A percentile compares a stretch with the other conserved stretches of the same genome.
Conservation (phyloP, 2,888 invertebrate species). For the Phragmatobia fuliginosa region DNA sequence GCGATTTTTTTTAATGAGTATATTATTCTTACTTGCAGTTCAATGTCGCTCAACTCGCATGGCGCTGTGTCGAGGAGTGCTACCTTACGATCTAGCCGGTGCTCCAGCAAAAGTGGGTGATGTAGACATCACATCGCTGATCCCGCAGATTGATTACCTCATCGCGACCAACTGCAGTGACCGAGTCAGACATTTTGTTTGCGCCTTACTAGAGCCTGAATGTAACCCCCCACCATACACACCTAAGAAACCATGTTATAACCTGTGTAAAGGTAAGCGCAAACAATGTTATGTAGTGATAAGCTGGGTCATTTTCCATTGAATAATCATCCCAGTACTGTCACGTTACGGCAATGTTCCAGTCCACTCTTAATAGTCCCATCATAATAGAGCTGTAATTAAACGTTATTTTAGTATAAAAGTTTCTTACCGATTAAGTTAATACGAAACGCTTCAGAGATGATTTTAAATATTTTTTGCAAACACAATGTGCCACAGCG, state of each 20-base stretch:
- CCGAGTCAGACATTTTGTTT: constrained; percentile 87
- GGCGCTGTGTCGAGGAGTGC: constrained; percentile 87
- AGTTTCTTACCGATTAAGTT: no score
- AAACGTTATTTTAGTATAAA: no score
- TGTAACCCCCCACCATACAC: constrained; percentile 87
- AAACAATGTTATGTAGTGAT: no score
- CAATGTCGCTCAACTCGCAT: constrained; percentile 85
- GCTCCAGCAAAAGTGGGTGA: constrained; percentile 73
- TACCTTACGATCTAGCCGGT: constrained; percentile 89
- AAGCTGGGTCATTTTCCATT: no score
- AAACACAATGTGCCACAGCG: no score
- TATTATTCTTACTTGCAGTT: constrained; percentile 64
- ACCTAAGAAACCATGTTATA: constrained; percentile 88
- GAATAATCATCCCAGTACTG: not conserved
- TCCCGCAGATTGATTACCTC: constrained; percentile 87
- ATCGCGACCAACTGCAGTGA: constrained; percentile 88
- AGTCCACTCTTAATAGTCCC: no score
- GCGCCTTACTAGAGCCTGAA: constrained; percentile 89
- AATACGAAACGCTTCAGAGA: no score
- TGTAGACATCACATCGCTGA: constrained; percentile 70
- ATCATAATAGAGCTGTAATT: no score
- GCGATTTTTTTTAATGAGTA: not conserved
- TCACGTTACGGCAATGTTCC: not conserved
- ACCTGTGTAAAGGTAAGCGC: constrained; percentile 88
- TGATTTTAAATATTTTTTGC: no score